Evolutionary conservation across 2,797 vertebrate genomes (phyloP), one percentile per base, ranked within the genome.

Genomic region (Caiman crocodilus): DNA sequence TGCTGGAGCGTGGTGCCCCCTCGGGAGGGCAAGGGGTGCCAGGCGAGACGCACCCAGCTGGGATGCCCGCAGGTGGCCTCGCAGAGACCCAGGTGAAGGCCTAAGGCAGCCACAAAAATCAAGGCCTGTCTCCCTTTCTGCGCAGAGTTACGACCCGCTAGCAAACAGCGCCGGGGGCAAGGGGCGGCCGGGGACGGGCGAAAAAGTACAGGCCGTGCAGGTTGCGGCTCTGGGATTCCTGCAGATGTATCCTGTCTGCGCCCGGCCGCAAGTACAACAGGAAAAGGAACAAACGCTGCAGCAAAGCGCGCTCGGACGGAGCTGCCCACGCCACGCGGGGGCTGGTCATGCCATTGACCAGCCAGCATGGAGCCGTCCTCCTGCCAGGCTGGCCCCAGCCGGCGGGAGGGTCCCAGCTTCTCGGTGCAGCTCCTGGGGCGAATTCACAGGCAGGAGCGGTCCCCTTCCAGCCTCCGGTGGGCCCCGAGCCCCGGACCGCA

Each of bases 211-310:
- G 93, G 82, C 86, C 95, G 95, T 96, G 97, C 97, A 97, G 97
- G 96, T 95, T 97, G 97, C 96, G 95, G 91, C 93, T 93, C 93
- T 97, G 97, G 97, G 97, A 97, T 98, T 98, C 97, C 95, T 97
- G 97, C 98, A 98, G 98, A 98, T 98, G 98, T 87, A 98, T 98
- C 98, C 98, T 98, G 98, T 98, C 96, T 67, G 9, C 58, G 82
- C 95, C 90, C 90, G 93, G 97, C 94, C 56, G 77, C 92, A 74
- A 98, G 95, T 96, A 97, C 95, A 98, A 98, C 98, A 98, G 98
- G 98, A 98, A 98, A 98, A 98, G 97, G 96, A 98, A 97, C 96
- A 94, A 96, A 69, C 88, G 89, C 71, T 96, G 93, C 61, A 96
- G 94, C 18, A 35, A 96, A 95, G 91, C 7, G 1, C 63, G 92